Evolutionary conservation across 2,888 invertebrate species (phyloP).

Genomic region (Orthosia incerta): DNA sequence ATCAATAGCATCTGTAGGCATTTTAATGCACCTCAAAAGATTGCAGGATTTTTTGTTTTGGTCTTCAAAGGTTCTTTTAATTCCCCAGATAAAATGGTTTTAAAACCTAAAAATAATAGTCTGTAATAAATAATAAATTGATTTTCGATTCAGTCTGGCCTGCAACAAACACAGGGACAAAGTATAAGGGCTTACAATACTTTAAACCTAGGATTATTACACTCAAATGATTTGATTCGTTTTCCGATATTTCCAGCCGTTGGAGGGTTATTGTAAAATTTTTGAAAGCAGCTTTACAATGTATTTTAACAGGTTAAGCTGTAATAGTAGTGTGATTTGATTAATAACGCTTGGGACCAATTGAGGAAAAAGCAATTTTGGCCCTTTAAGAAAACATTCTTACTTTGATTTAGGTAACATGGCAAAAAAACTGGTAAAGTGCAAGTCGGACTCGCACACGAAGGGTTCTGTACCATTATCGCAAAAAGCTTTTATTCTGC

Average conservation of each 20-base stretch:
- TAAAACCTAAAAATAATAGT: too few relatives aligned
- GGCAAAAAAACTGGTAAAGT: too few relatives aligned
- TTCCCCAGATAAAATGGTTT: too few relatives aligned
- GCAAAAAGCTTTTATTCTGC: too few relatives aligned
- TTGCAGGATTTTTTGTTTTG: too few relatives aligned
- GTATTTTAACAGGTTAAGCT: constrained; percentile 27
- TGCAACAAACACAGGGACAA: constrained; percentile 18
- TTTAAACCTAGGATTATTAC: constrained; percentile 70
- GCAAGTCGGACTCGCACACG: too few relatives aligned
- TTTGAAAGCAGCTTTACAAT: constrained; percentile 38
- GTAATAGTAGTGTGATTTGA: background rate
- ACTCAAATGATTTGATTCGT: constrained; percentile 63
- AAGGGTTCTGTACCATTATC: too few relatives aligned
- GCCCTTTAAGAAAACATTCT: background rate
- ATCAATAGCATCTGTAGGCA: too few relatives aligned
- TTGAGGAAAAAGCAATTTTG: constrained; percentile 1
- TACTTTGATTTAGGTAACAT: background rate
- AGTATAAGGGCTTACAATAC: constrained; percentile 43
- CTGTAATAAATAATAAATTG: too few relatives aligned
- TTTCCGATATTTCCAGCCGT: constrained; percentile 66
- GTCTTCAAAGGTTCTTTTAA: too few relatives aligned
- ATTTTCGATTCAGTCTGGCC: constrained; percentile 19
- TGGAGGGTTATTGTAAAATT: constrained; percentile 61
- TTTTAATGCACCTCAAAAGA: too few relatives aligned
- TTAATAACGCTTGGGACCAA: background rate